Base-by-base conservation (phyloP, 2,113 vertebrate genomes). In the Cinclus mexicanus region DNA sequence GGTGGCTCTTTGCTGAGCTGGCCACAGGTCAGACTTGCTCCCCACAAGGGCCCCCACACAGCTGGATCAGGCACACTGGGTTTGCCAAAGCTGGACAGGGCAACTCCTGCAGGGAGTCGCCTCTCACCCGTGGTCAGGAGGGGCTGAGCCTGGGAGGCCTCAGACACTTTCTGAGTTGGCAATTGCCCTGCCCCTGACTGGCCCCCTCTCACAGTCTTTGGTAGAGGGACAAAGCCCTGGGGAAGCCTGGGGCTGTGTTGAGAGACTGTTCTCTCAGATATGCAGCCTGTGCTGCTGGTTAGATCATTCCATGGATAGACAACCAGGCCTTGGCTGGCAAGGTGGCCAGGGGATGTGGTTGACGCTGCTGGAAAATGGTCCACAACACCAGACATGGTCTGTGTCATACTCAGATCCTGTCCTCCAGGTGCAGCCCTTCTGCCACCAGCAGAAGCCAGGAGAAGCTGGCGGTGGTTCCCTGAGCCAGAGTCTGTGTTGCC, bases 41-140 rank as follows among this genome's bases (percentile, higher is more conserved):
- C 59, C 31, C 0, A 1, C 0, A 1, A 59, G 21, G 59, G 37
- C 46, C 95, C 49, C 82, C 20, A 1, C 23, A 4, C 9, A 0
- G 2, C 59, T 28, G 75, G 33, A 26, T 69, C 91, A 57, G 89
- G 76, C 64, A 79, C 56, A 18, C 1, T 2, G 20, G 29, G 29
- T 47, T 90, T 72, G 53, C 17, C 52, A 41, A 72, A 75, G 39
- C 74, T 59, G 57, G 70, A 59, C 0, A 3, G 20, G 63, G 41
- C n/a, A 37, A 29, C 25, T 65, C 44, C 91, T 68, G 64, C 52
- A 69, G 2, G 17, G 52, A 89, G 80, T 31, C 89, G 96, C 60
- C 47, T 83, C 93, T 61, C 85, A 49, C 29, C 60, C 2, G 1
- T 35, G 28, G 44, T 39, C 59, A 79, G n/a, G 42, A 89, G 56